Percentiles rank a stretch among this genome's conserved stretches.
These are phyloP conservation scores for Oasisia sp. DNA, from an alignment of 2,888 invertebrate genomes.

Conservation along the genomic window DNA sequence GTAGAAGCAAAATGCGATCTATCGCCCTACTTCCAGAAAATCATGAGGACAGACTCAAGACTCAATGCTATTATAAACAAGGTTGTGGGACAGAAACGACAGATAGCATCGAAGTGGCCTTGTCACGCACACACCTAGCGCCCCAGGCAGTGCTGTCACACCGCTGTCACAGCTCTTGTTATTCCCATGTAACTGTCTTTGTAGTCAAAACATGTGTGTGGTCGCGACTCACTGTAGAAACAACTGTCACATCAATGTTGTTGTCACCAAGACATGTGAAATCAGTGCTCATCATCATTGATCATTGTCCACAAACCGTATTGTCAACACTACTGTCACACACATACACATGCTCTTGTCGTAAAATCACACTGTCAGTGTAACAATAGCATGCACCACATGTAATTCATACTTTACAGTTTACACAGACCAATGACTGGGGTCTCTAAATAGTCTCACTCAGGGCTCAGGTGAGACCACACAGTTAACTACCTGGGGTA, in stretches of 20 bases:
- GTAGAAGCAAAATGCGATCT: background rate
- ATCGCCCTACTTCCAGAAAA: background rate
- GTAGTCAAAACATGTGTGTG: background rate
- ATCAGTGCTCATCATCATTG: background rate
- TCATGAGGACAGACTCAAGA: no score
- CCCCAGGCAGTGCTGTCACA: background rate
- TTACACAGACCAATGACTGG: slow-evolving; percentile 17
- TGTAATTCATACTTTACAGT: background rate
- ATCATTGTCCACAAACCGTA: background rate
- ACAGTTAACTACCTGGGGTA: background rate
- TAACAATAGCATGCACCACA: background rate
- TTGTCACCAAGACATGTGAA: background rate
- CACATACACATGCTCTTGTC: background rate
- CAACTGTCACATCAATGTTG: background rate
- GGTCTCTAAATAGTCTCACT: background rate
- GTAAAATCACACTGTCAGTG: background rate
- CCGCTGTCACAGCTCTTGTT: background rate
- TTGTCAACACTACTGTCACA: background rate
- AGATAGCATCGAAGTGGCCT: background rate
- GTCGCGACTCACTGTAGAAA: background rate
- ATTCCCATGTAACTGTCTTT: background rate
- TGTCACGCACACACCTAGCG: background rate
- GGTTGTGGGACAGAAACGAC: background rate
- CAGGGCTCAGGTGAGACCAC: background rate
- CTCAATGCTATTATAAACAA: no score